These are phyloP conservation scores for Neodiprion lecontei DNA, from an alignment of 1,140 invertebrate species.

Conservation along the genomic window DNA sequence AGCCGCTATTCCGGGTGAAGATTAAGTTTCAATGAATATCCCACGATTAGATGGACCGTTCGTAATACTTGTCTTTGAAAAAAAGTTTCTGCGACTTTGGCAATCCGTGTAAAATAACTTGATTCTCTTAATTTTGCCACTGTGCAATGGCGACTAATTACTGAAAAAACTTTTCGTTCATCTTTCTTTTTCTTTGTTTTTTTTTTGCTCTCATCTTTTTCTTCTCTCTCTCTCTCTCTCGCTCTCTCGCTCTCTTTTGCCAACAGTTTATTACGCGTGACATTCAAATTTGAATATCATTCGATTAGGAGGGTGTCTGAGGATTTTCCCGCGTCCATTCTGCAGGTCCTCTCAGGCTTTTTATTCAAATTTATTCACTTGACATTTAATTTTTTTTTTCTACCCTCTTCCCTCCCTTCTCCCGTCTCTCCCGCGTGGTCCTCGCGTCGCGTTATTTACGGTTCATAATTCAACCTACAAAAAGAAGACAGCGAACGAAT, in stretches of 20 bases:
- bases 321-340: background rate
- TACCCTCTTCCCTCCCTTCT: background rate
- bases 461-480: background rate
- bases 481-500: no score
- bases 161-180: background rate
- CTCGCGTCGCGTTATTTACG: conserved; percentile 25
- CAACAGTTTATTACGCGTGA: conserved; percentile 47
- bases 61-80: no score
- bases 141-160: background rate
- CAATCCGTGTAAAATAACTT: no score
- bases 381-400: conserved; percentile 21
- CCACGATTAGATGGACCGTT: no score
- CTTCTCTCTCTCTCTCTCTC: conserved; percentile 5
- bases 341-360: background rate
- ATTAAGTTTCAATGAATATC: no score
- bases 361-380: conserved; percentile 12
- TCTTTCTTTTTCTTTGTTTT: background rate
- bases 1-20: no score
- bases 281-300: conserved; percentile 56
- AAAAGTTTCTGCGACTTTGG: no score
- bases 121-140: background rate
- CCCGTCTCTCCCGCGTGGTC: conserved; percentile 10
- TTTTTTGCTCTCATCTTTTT: background rate
- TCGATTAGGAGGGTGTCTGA: conserved; percentile 42
- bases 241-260: conserved; percentile 1